phyloP scores from a whole-genome alignment of 1,140 invertebrate species.

The Hypothenemus hampei region DNA sequence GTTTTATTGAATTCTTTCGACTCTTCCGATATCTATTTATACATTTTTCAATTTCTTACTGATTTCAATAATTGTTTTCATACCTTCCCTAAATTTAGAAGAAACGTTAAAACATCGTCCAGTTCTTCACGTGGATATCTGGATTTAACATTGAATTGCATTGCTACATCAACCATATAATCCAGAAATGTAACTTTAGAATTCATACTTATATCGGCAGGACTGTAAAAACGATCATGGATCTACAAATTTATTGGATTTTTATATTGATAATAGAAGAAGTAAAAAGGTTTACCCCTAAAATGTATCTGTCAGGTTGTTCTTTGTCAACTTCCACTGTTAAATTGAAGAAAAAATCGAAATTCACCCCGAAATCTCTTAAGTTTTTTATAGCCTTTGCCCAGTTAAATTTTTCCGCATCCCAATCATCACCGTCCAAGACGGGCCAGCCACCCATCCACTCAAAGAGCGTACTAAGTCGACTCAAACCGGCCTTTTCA shows the following conservation, averaged over 20 bases:
- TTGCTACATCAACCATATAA: constrained; percentile 81
- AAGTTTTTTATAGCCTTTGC: constrained; percentile 35
- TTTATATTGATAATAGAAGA: no score
- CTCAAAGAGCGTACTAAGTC: constrained; percentile 37
- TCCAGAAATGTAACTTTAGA: constrained; percentile 54
- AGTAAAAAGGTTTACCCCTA: constrained; percentile 36
- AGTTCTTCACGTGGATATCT: constrained; percentile 65
- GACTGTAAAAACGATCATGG: neutral
- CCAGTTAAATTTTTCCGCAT: constrained; percentile 47
- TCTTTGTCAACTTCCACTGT: constrained; percentile 33
- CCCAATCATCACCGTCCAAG: constrained; percentile 52
- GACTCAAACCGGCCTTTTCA: neutral
- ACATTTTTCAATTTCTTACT: no score
- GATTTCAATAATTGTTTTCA: neutral
- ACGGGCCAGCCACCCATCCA: constrained; percentile 60
- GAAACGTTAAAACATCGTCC: constrained; percentile 79
- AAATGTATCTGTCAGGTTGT: constrained; percentile 33
- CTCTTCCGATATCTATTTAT: constrained; percentile 31
- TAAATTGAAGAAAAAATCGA: constrained; percentile 37
- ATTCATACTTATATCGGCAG: constrained; percentile 11
- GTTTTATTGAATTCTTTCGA: constrained; percentile 45
- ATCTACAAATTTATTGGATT: neutral
- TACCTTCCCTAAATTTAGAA: constrained; percentile 85
- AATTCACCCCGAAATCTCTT: constrained; percentile 35
- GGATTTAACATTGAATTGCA: constrained; percentile 73